Percentiles rank a stretch among this genome's conserved stretches.
phyloP scores from a whole-genome alignment of 2,888 invertebrate species.

The Lysandra coridon region DNA sequence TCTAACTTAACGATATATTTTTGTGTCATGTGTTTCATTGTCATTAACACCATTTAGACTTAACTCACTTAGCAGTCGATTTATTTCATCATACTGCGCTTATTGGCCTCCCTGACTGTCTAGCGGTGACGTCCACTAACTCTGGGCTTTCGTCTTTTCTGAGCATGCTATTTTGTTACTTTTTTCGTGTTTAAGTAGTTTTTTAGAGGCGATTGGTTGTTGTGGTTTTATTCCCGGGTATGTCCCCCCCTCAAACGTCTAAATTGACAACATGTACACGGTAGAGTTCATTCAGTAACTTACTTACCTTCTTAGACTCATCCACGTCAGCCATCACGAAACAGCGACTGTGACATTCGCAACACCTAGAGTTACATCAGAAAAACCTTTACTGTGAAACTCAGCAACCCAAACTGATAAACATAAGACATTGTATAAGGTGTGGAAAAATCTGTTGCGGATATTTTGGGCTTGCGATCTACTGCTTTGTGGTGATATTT shows the following conservation, averaged over 20 bases:
- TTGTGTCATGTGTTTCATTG: conserved; percentile 35
- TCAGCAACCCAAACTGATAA: neutral
- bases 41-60: conserved; percentile 57
- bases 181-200: conserved; percentile 53
- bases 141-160: conserved; percentile 42
- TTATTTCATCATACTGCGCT: conserved; percentile 46
- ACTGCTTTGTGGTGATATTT: neutral
- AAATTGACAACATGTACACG: conserved; percentile 32
- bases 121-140: conserved; percentile 46
- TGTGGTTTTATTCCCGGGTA: conserved; percentile 53
- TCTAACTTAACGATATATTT: conserved; percentile 27
- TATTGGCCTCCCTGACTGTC: conserved; percentile 56
- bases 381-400: conserved; percentile 29
- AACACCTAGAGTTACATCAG: conserved; percentile 30
- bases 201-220: conserved; percentile 61
- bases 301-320: conserved; percentile 62
- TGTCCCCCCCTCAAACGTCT: conserved; percentile 37
- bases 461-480: neutral
- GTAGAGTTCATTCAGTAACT: conserved; percentile 48
- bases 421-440: neutral
- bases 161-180: conserved; percentile 59
- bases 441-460: neutral
- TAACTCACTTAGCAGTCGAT: conserved; percentile 49
- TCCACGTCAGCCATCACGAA: conserved; percentile 55
- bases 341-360: conserved; percentile 52